Percentiles rank a stretch among this genome's conserved stretches.
Evolutionary conservation across 2,113 vertebrate genomes (phyloP).

Genomic region (Neopipo cinnamomea): DNA sequence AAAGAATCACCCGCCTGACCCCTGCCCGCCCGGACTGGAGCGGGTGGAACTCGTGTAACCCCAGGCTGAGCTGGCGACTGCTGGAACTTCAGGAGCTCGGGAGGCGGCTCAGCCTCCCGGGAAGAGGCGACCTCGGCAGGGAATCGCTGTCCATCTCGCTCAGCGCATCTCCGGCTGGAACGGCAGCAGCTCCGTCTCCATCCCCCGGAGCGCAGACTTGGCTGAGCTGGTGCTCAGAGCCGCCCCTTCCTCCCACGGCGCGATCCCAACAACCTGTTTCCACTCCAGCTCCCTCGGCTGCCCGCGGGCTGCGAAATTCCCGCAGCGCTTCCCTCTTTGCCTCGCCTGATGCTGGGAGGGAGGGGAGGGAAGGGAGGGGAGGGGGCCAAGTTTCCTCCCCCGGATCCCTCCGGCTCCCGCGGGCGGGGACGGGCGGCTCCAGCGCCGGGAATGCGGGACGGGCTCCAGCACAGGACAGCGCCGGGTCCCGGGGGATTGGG

Average conservation of each 20-base stretch:
- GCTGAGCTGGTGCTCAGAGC: background rate
- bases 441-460: background rate
- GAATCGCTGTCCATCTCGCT: background rate
- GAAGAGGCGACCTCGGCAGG: background rate
- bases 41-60: background rate
- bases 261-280: background rate
- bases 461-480: background rate
- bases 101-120: accelerated
- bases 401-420: background rate
- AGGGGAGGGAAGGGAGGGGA: background rate
- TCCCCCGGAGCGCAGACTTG: background rate
- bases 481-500: background rate
- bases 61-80: background rate
- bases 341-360: background rate
- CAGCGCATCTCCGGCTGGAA: background rate
- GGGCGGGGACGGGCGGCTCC: background rate
- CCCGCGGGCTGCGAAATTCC: background rate
- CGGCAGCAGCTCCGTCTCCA: background rate
- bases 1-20: background rate
- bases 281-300: background rate
- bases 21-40: background rate
- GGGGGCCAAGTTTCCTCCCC: background rate
- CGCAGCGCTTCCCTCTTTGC: background rate
- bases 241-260: conserved; percentile 8
- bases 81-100: background rate